Percentiles rank a stretch among this genome's conserved stretches.
Evolutionary conservation across 2,888 invertebrate species (phyloP).

Genomic region (Steinernema scapterisci): DNA sequence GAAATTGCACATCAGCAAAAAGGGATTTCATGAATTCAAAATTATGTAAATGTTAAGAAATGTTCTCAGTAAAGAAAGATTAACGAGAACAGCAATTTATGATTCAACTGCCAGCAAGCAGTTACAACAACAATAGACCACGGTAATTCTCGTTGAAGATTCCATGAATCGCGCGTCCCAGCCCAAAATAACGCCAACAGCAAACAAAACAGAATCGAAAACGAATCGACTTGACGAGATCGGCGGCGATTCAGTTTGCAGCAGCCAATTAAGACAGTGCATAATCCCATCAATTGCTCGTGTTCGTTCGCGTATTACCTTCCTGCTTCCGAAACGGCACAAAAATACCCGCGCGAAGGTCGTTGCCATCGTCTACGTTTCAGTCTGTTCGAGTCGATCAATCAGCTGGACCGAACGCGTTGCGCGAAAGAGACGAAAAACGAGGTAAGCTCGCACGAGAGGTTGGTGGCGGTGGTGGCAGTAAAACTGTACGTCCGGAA

Average conservation of each 20-base stretch:
- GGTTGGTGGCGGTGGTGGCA: neutral
- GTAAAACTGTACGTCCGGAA: neutral
- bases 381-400: slow-evolving; percentile 22
- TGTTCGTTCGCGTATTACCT: slow-evolving; percentile 26
- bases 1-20: too few relatives aligned
- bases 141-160: too few relatives aligned
- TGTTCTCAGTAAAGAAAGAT: too few relatives aligned
- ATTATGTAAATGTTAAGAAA: too few relatives aligned
- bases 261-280: neutral
- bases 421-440: slow-evolving; percentile 22
- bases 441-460: slow-evolving; percentile 15
- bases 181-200: neutral
- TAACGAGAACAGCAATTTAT: neutral
- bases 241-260: neutral
- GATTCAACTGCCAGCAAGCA: too few relatives aligned
- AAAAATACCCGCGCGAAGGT: slow-evolving; percentile 8
- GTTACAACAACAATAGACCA: too few relatives aligned
- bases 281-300: neutral
- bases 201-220: neutral
- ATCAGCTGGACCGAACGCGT: slow-evolving; percentile 16
- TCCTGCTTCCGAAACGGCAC: slow-evolving; percentile 17
- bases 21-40: too few relatives aligned
- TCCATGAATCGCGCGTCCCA: neutral
- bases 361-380: slow-evolving; percentile 3
- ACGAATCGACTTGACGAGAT: too few relatives aligned